Base-by-base conservation (phyloP, 2,797 vertebrate species). In the Odontamblyopus lacepedii region DNA sequence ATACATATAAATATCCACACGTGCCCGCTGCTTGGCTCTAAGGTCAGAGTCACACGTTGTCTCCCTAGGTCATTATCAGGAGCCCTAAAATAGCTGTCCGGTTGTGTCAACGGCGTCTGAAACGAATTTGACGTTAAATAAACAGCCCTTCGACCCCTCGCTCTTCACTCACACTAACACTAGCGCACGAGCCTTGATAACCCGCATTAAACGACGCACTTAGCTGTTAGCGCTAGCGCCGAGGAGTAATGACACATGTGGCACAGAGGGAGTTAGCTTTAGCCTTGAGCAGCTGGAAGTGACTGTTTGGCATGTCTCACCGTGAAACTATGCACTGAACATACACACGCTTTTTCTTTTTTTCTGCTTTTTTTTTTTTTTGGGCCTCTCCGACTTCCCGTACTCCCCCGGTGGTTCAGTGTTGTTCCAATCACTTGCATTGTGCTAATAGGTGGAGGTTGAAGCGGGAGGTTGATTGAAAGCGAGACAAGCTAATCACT, bases 21-120 rank as follows among this genome's bases (percentile, higher is more conserved):
- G 53, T 71, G 69, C 61, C 59, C 73, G 30, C 87, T 23, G 70
- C 85, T 78, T 78, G 35, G 84, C 78, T 87, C 83, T 87, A 87
- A 88, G 91, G 89, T 91, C 87, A 91, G 83, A 86, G 90, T 92
- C 86, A 82, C 87, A 90, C 85, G 88, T 86, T 87, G 88, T 88
- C 88, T 91, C 86, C 81, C 76, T 70, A 83, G 89, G 89, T 90
- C 88, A 91, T 92, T 92, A 90, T 91, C 87, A 81, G 70, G 74
- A 61, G 78, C 80, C 87, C 83, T 60, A 83, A 91, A 92, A 91
- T 91, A 91, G 90, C 89, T 83, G n/a, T 79, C 84, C 87, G 87
- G 83, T 88, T 86, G 86, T 88, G 85, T 86, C 80, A 64, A 16
- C 76, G 29, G 77, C 16, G 77, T 82, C 83, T 84, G 76, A 89